phyloP scores from a whole-genome alignment of 1,140 invertebrate genomes.

The Drosophila oshimai region DNA sequence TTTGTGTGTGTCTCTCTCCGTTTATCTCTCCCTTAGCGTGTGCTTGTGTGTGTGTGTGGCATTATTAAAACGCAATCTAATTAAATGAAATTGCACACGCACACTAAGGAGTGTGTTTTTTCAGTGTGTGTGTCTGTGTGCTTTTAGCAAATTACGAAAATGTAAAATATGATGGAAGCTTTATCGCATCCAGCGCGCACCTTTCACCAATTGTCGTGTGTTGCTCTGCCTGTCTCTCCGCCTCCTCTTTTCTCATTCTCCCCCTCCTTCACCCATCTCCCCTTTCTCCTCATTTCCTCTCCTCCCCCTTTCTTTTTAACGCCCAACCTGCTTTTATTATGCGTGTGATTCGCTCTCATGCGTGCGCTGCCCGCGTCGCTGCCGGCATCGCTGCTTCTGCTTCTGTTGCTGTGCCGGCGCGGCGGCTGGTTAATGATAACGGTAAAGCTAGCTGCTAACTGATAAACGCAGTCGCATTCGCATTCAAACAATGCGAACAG shows the following conservation, averaged over 20 bases:
- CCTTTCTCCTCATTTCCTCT: background rate
- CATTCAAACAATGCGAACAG: conserved; percentile 62
- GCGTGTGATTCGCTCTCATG: conserved; percentile 56
- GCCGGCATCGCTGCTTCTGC: background rate
- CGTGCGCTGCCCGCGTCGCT: conserved; percentile 18
- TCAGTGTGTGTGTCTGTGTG: conserved; percentile 15
- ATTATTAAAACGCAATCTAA: conserved; percentile 79
- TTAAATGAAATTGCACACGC: conserved; percentile 74
- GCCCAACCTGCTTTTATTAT: conserved; percentile 44
- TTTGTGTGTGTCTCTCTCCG: conserved; percentile 5
- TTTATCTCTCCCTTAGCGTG: conserved; percentile 23
- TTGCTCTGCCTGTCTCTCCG: background rate
- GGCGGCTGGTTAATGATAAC: conserved; percentile 74
- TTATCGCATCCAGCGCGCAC: conserved; percentile 62
- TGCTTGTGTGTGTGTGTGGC: conserved; percentile 39
- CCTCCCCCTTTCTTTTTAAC: background rate
- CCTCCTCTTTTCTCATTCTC: background rate
- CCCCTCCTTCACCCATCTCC: background rate
- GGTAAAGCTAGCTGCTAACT: conserved; percentile 45
- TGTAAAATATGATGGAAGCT: conserved; percentile 75
- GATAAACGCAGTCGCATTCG: conserved; percentile 67
- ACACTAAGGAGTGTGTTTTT: conserved; percentile 9
- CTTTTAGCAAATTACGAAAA: conserved; percentile 80
- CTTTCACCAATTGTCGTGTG: conserved; percentile 62
- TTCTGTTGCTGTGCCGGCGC: no score